Conservation (phyloP, 2,888 invertebrate species). For the Ennomos fuscantarius region DNA sequence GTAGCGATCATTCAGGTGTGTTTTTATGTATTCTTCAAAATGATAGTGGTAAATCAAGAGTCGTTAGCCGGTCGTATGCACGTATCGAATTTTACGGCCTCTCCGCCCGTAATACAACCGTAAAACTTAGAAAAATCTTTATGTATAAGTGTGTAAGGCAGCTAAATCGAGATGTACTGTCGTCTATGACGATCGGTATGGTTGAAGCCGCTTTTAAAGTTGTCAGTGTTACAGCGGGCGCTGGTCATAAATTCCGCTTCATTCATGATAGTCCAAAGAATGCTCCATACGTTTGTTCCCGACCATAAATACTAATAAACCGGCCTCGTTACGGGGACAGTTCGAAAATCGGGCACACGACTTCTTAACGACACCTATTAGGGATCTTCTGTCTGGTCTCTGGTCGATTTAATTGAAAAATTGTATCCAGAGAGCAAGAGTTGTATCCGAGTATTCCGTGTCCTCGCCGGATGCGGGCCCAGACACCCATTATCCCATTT, state of each 20-base stretch:
- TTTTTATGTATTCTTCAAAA: slow-evolving; percentile 74
- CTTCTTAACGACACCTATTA: slow-evolving; percentile 85
- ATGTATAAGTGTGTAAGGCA: slow-evolving; percentile 56
- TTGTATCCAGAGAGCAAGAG: slow-evolving; percentile 83
- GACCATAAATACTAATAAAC: slow-evolving; percentile 84
- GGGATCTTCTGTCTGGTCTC: slow-evolving; percentile 84
- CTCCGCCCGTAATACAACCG: slow-evolving; percentile 69
- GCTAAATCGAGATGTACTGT: slow-evolving; percentile 56
- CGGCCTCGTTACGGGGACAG: slow-evolving; percentile 80
- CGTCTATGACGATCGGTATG: slow-evolving; percentile 35
- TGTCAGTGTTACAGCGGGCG: slow-evolving; percentile 67
- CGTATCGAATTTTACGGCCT: slow-evolving; percentile 80
- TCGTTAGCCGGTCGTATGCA: slow-evolving; percentile 72
- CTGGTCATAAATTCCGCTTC: slow-evolving; percentile 78
- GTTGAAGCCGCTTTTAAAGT: slow-evolving; percentile 50
- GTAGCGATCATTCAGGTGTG: slow-evolving; percentile 69
- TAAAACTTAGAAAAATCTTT: slow-evolving; percentile 81
- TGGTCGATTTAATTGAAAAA: slow-evolving; percentile 85
- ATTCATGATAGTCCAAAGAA: slow-evolving; percentile 65
- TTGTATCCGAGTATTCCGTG: slow-evolving; percentile 71
- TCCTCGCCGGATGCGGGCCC: slow-evolving; percentile 83
- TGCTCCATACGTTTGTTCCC: slow-evolving; percentile 69
- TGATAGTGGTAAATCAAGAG: slow-evolving; percentile 79
- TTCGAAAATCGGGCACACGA: slow-evolving; percentile 84
- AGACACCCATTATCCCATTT: slow-evolving; percentile 85